A percentile compares a stretch with the other conserved stretches of the same genome.
phyloP scores from a whole-genome alignment of 2,888 invertebrate genomes.

The Cheilosia variabilis region DNA sequence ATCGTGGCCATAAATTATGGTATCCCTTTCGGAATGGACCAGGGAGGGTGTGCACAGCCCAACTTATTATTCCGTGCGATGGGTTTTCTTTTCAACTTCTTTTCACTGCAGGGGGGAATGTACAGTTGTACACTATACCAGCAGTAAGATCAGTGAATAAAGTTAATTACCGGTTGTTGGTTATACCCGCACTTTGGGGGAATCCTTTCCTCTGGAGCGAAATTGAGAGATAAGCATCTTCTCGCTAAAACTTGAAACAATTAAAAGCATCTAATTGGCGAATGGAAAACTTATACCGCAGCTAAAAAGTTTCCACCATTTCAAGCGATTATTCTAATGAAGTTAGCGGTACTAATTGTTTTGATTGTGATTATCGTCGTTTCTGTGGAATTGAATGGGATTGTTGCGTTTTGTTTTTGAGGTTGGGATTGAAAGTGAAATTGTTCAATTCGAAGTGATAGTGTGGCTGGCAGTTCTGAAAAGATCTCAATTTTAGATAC shows the following conservation, averaged over 20 bases:
- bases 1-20: slow-evolving; percentile 65
- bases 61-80: slow-evolving; percentile 66
- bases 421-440: background rate
- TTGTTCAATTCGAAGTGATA: background rate
- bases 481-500: background rate
- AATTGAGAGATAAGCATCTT: slow-evolving; percentile 58
- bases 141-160: slow-evolving; percentile 67
- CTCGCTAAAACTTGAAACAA: slow-evolving; percentile 69
- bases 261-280: slow-evolving; percentile 74
- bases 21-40: slow-evolving; percentile 66
- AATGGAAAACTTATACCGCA: slow-evolving; percentile 66
- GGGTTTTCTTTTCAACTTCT: slow-evolving; percentile 55
- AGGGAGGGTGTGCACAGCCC: slow-evolving; percentile 9
- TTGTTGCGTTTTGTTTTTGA: background rate
- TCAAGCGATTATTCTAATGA: slow-evolving; percentile 73
- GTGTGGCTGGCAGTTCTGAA: background rate
- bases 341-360: slow-evolving; percentile 74
- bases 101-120: slow-evolving; percentile 31
- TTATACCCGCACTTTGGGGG: slow-evolving; percentile 21
- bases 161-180: slow-evolving; percentile 75
- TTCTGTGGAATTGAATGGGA: slow-evolving; percentile 36
- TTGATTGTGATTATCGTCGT: slow-evolving; percentile 70
- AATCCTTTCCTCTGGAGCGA: slow-evolving; percentile 37
- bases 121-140: background rate
- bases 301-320: slow-evolving; percentile 67